Conservation (phyloP, 2,797 vertebrate species). For the Bradypodion ventrale region DNA sequence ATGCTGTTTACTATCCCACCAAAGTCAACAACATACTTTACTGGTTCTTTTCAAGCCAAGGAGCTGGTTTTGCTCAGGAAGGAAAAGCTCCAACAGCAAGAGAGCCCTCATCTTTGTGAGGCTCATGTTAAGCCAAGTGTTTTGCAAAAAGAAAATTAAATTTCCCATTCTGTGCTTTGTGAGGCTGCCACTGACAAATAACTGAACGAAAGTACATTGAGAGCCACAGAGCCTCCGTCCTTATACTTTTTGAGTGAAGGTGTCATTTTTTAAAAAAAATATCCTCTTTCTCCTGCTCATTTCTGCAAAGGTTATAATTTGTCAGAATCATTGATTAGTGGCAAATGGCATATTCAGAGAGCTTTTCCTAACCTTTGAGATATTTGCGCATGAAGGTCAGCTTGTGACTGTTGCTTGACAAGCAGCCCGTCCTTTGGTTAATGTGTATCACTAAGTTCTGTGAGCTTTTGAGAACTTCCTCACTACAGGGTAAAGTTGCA, state of each 20-base stretch:
- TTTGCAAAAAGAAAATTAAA: no score
- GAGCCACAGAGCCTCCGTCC: neutral
- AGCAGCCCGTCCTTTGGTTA: slow-evolving; percentile 45
- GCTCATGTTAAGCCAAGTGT: no score
- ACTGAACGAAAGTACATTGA: no score
- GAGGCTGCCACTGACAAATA: neutral
- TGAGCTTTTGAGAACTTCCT: no score
- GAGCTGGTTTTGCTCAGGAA: no score
- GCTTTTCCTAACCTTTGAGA: slow-evolving; percentile 62
- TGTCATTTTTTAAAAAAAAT: slow-evolving; percentile 47
- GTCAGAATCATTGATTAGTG: slow-evolving; percentile 64
- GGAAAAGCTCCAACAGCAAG: no score
- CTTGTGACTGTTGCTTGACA: slow-evolving; percentile 43
- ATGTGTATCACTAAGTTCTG: slow-evolving; percentile 42
- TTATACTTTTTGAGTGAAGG: neutral
- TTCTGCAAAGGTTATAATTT: slow-evolving; percentile 53
- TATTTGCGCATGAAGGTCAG: slow-evolving; percentile 66
- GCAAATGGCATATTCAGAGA: slow-evolving; percentile 64
- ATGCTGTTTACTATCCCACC: no score
- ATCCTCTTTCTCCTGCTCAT: slow-evolving; percentile 56
- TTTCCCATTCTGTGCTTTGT: neutral
- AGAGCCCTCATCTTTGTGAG: no score
- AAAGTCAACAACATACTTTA: no score
- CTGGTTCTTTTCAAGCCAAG: no score
- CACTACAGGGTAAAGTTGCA: no score